Percentiles rank a stretch among this genome's conserved stretches.
These are phyloP conservation scores for Tupiocoris notatus DNA, from an alignment of 2,888 invertebrate species.

Conservation along the genomic window DNA sequence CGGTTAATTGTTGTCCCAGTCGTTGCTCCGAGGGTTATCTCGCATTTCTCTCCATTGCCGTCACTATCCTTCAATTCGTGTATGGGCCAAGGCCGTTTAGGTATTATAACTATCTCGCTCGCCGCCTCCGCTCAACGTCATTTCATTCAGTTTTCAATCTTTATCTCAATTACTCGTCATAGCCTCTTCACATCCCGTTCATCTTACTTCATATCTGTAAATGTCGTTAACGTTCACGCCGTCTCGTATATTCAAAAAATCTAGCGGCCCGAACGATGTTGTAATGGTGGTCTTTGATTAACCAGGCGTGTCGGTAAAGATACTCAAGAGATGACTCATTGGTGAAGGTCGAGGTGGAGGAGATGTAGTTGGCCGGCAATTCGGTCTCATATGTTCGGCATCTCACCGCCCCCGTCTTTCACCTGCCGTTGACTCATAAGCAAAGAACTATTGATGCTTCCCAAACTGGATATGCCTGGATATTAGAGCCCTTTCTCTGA, in stretches of 20 bases:
- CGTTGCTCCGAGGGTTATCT: not conserved
- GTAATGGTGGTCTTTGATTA: no score
- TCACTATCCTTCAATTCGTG: not conserved
- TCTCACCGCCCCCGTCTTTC: not conserved
- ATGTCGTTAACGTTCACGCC: no score
- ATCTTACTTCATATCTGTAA: no score
- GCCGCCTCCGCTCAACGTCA: not conserved
- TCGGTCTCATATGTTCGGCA: not conserved
- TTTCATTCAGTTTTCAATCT: not conserved
- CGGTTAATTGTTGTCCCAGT: not conserved
- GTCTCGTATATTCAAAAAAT: no score
- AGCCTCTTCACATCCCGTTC: no score
- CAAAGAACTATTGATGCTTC: no score
- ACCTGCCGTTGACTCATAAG: not conserved
- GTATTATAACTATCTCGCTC: not conserved
- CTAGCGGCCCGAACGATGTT: no score
- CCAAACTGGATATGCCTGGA: no score
- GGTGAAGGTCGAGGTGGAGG: not conserved
- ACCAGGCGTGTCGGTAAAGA: not conserved
- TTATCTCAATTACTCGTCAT: not conserved
- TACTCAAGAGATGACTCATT: not conserved
- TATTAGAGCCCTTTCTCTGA: no score
- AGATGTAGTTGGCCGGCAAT: not conserved
- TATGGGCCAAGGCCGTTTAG: not conserved
- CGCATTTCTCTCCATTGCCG: not conserved